phyloP scores from a whole-genome alignment of 2,113 vertebrate species.

The Delphinus delphis region DNA sequence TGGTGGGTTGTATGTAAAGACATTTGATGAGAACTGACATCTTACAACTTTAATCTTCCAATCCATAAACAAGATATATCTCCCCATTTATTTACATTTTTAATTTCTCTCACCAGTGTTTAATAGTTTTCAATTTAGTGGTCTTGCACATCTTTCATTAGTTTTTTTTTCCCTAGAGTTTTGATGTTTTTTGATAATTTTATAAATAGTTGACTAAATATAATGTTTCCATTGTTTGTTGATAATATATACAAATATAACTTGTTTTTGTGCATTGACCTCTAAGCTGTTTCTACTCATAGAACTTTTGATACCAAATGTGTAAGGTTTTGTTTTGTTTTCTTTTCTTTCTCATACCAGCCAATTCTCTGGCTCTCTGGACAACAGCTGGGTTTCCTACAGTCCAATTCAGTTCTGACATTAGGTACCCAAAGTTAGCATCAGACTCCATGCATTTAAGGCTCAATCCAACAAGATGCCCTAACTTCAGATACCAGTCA shows the following conservation, averaged over 20 bases:
- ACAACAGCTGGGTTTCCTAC: neutral
- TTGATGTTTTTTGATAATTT: neutral
- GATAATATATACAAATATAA: neutral
- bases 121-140: neutral
- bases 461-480: neutral
- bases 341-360: neutral
- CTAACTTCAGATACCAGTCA: neutral
- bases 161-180: neutral
- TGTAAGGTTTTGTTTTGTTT: no score
- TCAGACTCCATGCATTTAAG: neutral
- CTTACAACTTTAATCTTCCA: neutral
- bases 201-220: neutral
- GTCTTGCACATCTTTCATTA: neutral
- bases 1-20: neutral
- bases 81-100: neutral
- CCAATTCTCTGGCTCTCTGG: neutral
- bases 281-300: neutral
- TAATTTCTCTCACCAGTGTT: neutral
- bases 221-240: neutral
- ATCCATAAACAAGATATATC: neutral
- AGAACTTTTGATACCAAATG: neutral
- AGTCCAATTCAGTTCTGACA: neutral
- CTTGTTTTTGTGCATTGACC: neutral
- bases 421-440: neutral
- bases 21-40: neutral